These are phyloP conservation scores for Guaruba guarouba DNA, from an alignment of 2,113 vertebrate species.

Conservation along the genomic window DNA sequence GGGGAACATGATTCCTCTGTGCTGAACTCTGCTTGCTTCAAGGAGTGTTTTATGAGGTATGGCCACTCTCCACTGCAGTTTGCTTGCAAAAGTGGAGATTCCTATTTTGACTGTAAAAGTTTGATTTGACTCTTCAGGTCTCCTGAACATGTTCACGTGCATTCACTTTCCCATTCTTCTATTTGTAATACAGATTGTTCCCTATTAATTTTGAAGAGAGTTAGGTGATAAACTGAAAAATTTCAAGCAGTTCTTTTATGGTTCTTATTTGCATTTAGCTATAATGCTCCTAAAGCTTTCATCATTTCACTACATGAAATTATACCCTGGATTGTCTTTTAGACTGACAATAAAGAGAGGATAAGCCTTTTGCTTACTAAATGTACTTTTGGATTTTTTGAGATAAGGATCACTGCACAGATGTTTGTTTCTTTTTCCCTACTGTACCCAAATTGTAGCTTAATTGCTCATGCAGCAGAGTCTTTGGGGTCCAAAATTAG, in stretches of 20 bases:
- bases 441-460: not conserved
- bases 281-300: not conserved
- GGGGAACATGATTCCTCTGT: not conserved
- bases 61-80: not conserved
- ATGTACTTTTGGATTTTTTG: not conserved
- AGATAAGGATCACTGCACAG: not conserved
- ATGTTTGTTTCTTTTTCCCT: not conserved
- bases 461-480: not conserved
- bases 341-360: not conserved
- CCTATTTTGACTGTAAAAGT: not conserved
- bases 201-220: not conserved
- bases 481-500: not conserved
- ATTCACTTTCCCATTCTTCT: not conserved
- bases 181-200: not conserved
- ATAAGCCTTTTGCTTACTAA: not conserved
- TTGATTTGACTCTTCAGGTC: not conserved
- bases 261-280: not conserved
- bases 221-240: not conserved
- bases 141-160: not conserved
- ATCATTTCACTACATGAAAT: not conserved
- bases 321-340: slow-evolving; percentile 4
- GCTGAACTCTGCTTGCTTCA: not conserved
- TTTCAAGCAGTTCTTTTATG: not conserved
- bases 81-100: not conserved
- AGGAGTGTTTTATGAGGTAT: not conserved